These are phyloP conservation scores for Lamproptera curius DNA, from an alignment of 2,888 invertebrate species.

Conservation along the genomic window DNA sequence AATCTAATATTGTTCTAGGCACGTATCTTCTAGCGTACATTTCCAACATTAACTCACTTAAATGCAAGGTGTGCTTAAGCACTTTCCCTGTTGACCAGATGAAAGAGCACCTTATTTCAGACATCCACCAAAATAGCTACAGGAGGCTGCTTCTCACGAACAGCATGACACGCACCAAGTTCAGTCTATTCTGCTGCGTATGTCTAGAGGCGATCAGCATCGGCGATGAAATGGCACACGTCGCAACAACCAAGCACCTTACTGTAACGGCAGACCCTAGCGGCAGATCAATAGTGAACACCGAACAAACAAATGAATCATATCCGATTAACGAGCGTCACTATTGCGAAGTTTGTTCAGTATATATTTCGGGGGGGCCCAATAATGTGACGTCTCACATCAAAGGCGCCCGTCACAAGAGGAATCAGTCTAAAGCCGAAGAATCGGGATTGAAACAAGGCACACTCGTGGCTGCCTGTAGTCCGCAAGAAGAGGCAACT, in stretches of 20 bases:
- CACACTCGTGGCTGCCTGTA: too few relatives aligned
- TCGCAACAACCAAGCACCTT: neutral
- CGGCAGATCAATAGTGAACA: neutral
- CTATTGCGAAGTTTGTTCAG: neutral
- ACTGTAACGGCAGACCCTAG: neutral
- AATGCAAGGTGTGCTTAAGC: conserved; percentile 7
- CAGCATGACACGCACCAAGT: neutral
- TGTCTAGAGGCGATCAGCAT: neutral
- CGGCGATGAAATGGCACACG: conserved; percentile 8
- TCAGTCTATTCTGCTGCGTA: neutral
- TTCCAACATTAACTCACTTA: neutral
- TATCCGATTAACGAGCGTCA: neutral
- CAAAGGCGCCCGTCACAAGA: neutral
- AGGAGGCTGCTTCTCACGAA: conserved; percentile 1
- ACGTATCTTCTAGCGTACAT: neutral
- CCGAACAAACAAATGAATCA: neutral
- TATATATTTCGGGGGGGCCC: neutral
- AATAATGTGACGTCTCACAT: neutral
- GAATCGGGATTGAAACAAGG: too few relatives aligned
- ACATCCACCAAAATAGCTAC: neutral
- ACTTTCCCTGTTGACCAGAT: neutral
- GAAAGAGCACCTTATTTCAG: neutral
- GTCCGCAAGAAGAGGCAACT: too few relatives aligned
- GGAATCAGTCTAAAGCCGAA: neutral
- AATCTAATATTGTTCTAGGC: neutral